These are phyloP conservation scores for Lordiphosa collinella DNA, from an alignment of 1,140 invertebrate genomes.

Conservation along the genomic window DNA sequence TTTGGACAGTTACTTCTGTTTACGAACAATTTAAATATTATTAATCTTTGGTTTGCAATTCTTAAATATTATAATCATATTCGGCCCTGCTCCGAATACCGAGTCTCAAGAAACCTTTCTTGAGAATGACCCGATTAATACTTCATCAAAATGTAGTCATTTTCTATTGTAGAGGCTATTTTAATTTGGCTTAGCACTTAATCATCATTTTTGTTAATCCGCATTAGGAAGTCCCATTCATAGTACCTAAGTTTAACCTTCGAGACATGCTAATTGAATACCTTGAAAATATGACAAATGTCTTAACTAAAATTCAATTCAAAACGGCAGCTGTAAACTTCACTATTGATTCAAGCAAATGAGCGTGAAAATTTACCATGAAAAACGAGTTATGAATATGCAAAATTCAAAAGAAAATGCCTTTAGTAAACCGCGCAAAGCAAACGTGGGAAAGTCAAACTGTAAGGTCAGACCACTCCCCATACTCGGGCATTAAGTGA, in stretches of 20 bases:
- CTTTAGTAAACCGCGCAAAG: not conserved
- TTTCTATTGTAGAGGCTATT: not conserved
- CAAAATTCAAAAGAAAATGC: slow-evolving; percentile 11
- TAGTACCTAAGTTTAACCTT: slow-evolving; percentile 17
- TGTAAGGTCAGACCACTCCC: slow-evolving; percentile 31
- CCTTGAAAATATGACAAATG: slow-evolving; percentile 38
- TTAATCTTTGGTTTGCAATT: too few species aligned
- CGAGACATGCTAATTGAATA: slow-evolving; percentile 43
- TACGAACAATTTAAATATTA: too few species aligned
- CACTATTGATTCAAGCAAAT: slow-evolving; percentile 34
- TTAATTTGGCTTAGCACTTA: slow-evolving; percentile 2
- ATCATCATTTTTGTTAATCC: slow-evolving; percentile 4
- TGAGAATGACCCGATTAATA: too few species aligned
- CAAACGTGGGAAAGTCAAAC: slow-evolving; percentile 40
- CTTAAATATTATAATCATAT: too few species aligned
- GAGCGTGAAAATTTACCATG: slow-evolving; percentile 36
- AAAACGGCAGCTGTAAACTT: slow-evolving; percentile 15
- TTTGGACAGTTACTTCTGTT: too few species aligned
- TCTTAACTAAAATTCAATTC: slow-evolving; percentile 11
- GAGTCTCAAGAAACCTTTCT: too few species aligned
- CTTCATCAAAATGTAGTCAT: too few species aligned
- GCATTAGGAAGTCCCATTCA: slow-evolving; percentile 28
- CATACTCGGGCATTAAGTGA: slow-evolving; percentile 21
- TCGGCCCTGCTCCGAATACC: too few species aligned
- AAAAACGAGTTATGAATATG: not conserved